A percentile compares a stretch with the other conserved stretches of the same genome.
Conservation (phyloP, 2,113 vertebrate genomes). For the Uria aalge region DNA sequence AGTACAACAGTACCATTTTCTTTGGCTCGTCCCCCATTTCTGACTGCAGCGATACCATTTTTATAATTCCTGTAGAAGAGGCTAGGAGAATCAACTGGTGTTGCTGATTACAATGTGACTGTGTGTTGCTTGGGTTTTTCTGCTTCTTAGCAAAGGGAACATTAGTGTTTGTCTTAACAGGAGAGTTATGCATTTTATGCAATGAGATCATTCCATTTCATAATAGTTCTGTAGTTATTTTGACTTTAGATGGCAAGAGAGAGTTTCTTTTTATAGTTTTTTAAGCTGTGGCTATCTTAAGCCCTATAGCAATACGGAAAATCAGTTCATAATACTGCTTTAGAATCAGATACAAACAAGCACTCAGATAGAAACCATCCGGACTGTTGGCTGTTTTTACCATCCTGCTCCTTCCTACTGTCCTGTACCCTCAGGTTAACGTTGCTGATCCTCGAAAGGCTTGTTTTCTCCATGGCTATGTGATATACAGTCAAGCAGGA, state of each 20-base stretch:
- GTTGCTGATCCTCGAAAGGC: neutral
- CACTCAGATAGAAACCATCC: neutral
- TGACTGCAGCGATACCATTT: neutral
- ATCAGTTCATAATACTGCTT: neutral
- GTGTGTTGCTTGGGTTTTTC: neutral
- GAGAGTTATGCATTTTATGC: conserved; percentile 13
- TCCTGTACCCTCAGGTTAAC: neutral
- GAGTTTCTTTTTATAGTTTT: conserved; percentile 44
- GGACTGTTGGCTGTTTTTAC: neutral
- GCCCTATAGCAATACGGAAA: neutral
- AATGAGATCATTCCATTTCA: conserved; percentile 38
- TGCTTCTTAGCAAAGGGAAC: neutral
- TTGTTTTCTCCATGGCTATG: neutral
- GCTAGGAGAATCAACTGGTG: neutral
- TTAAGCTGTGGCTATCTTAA: conserved; percentile 30
- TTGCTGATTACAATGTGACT: neutral
- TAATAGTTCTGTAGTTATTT: conserved; percentile 1
- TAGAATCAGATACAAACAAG: neutral
- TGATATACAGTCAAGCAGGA: neutral
- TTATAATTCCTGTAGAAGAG: neutral
- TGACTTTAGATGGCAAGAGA: conserved; percentile 36
- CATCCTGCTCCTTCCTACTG: neutral
- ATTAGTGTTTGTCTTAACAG: neutral
- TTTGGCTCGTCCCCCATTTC: neutral
- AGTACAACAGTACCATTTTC: neutral